A percentile compares a stretch with the other conserved stretches of the same genome.
These are phyloP conservation scores for Brachionichthys hirsutus DNA, from an alignment of 2,113 vertebrate genomes.

Conservation along the genomic window DNA sequence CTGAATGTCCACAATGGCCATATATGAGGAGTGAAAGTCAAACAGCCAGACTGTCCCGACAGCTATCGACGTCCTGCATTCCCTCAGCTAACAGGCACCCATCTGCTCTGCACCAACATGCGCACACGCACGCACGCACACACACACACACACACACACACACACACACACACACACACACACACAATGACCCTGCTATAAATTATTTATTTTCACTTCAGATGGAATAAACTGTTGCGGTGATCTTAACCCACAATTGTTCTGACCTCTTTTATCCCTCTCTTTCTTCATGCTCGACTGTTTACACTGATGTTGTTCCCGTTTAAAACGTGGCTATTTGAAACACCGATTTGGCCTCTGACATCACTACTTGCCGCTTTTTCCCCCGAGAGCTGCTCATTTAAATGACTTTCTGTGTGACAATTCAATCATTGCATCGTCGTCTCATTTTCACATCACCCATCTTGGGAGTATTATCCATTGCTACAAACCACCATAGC, in stretches of 20 bases:
- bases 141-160: conserved; percentile 20
- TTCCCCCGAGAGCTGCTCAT: too few relatives aligned
- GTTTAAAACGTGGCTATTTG: too few relatives aligned
- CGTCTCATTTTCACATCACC: too few relatives aligned
- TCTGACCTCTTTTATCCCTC: conserved; percentile 6
- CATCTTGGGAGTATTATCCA: too few relatives aligned
- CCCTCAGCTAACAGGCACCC: conserved; percentile 32
- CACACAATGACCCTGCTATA: not conserved
- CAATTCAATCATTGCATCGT: too few relatives aligned
- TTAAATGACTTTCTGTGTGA: too few relatives aligned
- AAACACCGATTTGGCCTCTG: too few relatives aligned
- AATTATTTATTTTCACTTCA: conserved; percentile 22
- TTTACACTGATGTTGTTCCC: too few relatives aligned
- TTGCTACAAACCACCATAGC: too few relatives aligned
- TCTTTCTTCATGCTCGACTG: not conserved
- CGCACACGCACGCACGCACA: too few relatives aligned
- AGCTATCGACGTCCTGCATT: conserved; percentile 48
- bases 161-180: conserved; percentile 26
- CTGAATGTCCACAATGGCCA: conserved; percentile 53
- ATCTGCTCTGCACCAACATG: conserved; percentile 16
- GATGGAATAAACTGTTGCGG: conserved; percentile 6
- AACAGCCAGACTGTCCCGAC: conserved; percentile 30
- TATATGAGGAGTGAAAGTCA: conserved; percentile 42
- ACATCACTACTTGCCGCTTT: too few relatives aligned
- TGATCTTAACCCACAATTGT: not conserved